Evolutionary conservation across 2,888 invertebrate species (phyloP).

Genomic region (Polia nebulosa): DNA sequence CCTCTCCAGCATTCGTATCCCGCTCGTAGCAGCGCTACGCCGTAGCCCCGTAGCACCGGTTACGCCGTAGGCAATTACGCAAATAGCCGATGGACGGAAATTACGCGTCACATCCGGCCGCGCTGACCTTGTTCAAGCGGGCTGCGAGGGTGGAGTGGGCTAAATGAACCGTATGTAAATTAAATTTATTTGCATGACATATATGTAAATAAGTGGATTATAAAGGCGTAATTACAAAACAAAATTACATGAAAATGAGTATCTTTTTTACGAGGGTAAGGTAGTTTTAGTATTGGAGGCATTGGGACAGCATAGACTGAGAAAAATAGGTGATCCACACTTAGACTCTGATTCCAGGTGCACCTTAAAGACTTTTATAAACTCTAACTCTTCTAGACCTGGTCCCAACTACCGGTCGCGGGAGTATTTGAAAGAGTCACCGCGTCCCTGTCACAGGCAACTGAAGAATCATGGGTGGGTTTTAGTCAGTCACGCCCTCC

Average conservation of each 20-base stretch:
- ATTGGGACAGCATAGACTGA: too few relatives aligned
- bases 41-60: constrained; percentile 47
- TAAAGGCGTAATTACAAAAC: neutral
- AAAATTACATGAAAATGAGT: neutral
- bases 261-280: neutral
- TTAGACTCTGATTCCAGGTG: too few relatives aligned
- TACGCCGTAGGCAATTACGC: constrained; percentile 63
- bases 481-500: too few relatives aligned
- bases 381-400: too few relatives aligned
- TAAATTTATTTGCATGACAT: constrained; percentile 26
- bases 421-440: too few relatives aligned
- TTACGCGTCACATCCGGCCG: constrained; percentile 54
- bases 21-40: constrained; percentile 35
- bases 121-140: constrained; percentile 46
- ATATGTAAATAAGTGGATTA: constrained; percentile 4
- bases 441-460: too few relatives aligned
- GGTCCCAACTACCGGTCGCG: too few relatives aligned
- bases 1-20: constrained; percentile 18
- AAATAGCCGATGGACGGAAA: constrained; percentile 59
- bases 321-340: too few relatives aligned
- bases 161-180: constrained; percentile 40
- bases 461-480: too few relatives aligned
- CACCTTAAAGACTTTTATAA: too few relatives aligned
- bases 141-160: neutral
- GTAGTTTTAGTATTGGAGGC: too few relatives aligned